Percentiles rank a stretch among this genome's conserved stretches.
phyloP scores from a whole-genome alignment of 1,140 invertebrate species.

The Anastrepha ludens region DNA sequence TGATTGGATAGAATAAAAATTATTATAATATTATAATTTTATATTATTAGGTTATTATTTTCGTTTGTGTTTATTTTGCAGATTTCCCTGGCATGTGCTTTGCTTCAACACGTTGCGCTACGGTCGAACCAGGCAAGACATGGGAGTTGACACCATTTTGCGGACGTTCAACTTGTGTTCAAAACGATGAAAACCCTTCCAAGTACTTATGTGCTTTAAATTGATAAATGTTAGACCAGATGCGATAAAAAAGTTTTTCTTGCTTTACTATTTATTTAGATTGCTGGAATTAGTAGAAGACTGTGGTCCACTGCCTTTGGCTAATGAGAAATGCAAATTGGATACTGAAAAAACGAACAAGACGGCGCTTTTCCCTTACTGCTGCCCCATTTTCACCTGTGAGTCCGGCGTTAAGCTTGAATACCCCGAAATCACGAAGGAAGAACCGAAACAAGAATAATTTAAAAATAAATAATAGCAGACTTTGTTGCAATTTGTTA shows the following conservation, averaged over 20 bases:
- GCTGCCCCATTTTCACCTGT: slow-evolving; percentile 89
- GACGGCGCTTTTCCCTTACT: slow-evolving; percentile 88
- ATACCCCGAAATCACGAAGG: slow-evolving; percentile 86
- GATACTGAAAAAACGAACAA: slow-evolving; percentile 90
- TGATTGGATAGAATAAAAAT: no score
- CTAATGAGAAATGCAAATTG: slow-evolving; percentile 91
- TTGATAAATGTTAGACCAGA: neutral
- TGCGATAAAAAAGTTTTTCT: neutral
- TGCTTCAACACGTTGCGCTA: slow-evolving; percentile 90
- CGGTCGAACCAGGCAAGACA: slow-evolving; percentile 86
- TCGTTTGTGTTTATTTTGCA: slow-evolving; percentile 73
- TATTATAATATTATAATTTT: no score
- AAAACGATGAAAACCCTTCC: slow-evolving; percentile 82
- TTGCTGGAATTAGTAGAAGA: slow-evolving; percentile 90
- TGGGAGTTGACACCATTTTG: slow-evolving; percentile 92
- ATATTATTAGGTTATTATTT: no score
- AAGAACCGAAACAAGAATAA: slow-evolving; percentile 74
- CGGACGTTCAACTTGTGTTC: slow-evolving; percentile 88
- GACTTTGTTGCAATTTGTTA: neutral
- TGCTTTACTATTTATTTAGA: slow-evolving; percentile 67
- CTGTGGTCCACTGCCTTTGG: slow-evolving; percentile 88
- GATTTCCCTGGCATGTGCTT: slow-evolving; percentile 93
- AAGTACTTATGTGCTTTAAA: slow-evolving; percentile 61
- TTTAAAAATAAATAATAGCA: neutral
- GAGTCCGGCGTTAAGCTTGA: slow-evolving; percentile 88